These are phyloP conservation scores for Lerema accius DNA, from an alignment of 1,140 invertebrate species.

Conservation along the genomic window DNA sequence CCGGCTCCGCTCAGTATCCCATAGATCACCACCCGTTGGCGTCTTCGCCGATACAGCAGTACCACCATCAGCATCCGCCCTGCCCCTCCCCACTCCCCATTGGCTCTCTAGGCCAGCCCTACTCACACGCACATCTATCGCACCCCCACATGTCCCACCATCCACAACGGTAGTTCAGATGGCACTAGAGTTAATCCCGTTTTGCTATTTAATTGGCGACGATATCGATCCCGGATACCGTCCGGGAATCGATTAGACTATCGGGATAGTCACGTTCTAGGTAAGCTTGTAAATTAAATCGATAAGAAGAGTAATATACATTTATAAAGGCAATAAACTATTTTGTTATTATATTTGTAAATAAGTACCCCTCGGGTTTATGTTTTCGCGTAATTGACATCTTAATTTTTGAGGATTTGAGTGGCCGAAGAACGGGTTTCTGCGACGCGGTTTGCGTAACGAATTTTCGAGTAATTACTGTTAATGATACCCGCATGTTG, in stretches of 20 bases:
- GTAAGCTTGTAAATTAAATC: conserved; percentile 56
- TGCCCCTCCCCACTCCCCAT: conserved; percentile 84
- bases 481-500: conserved; percentile 47
- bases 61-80: conserved; percentile 82
- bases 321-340: conserved; percentile 53
- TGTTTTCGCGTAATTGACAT: conserved; percentile 47
- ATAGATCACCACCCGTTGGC: conserved; percentile 84
- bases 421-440: conserved; percentile 39
- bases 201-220: conserved; percentile 45
- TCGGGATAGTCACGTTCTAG: conserved; percentile 72
- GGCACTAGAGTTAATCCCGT: conserved; percentile 60
- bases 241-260: conserved; percentile 39
- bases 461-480: conserved; percentile 44
- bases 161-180: conserved; percentile 87
- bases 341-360: conserved; percentile 71
- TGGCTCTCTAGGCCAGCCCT: conserved; percentile 84
- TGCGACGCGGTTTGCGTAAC: conserved; percentile 40
- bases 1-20: conserved; percentile 86
- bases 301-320: conserved; percentile 54
- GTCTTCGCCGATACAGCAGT: conserved; percentile 83
- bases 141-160: conserved; percentile 87
- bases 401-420: conserved; percentile 57
- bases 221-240: conserved; percentile 36
- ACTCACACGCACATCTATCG: conserved; percentile 85
- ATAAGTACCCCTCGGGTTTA: conserved; percentile 50